These are phyloP conservation scores for Diadema setosum DNA, from an alignment of 35 echinoderm and acorn worm genomes.

Conservation along the genomic window DNA sequence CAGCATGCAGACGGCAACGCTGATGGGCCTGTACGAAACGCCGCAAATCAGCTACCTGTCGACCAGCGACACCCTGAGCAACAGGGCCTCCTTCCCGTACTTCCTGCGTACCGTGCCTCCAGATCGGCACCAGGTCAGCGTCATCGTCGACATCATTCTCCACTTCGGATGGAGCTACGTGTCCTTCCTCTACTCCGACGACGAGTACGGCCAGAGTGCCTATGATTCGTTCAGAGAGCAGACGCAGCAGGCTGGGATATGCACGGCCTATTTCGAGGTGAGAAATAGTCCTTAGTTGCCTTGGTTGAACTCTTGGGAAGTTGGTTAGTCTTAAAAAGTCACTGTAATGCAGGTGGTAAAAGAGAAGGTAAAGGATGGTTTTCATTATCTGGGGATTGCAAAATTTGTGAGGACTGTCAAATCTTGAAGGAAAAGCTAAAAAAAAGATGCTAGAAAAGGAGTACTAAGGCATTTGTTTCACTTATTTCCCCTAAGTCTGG, in stretches of 20 bases:
- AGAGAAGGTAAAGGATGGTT: no score
- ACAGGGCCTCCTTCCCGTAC: slow-evolving; percentile 19
- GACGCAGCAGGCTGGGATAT: slow-evolving; percentile 44
- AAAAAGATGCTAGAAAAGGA: no score
- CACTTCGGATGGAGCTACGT: slow-evolving; percentile 93
- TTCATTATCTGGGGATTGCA: no score
- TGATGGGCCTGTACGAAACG: slow-evolving; percentile 48
- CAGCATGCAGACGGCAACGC: slow-evolving; percentile 62
- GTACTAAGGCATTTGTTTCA: no score
- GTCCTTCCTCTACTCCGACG: slow-evolving; percentile 83
- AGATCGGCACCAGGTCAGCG: slow-evolving; percentile 46
- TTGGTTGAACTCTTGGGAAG: no score
- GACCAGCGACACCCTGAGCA: slow-evolving; percentile 44
- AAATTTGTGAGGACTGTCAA: no score
- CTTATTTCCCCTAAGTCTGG: no score
- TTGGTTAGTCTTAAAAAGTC: no score
- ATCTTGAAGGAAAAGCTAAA: no score
- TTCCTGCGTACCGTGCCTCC: slow-evolving; percentile 55
- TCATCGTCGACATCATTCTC: slow-evolving; percentile 72
- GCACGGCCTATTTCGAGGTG: slow-evolving; percentile 58
- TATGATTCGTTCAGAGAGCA: slow-evolving; percentile 44
- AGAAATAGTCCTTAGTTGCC: no score
- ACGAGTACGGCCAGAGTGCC: slow-evolving; percentile 79
- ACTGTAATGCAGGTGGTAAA: no score
- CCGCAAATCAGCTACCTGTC: slow-evolving; percentile 65